phyloP scores from a whole-genome alignment of 2,888 invertebrate genomes.

The Rhimphoctona megacephalus region DNA sequence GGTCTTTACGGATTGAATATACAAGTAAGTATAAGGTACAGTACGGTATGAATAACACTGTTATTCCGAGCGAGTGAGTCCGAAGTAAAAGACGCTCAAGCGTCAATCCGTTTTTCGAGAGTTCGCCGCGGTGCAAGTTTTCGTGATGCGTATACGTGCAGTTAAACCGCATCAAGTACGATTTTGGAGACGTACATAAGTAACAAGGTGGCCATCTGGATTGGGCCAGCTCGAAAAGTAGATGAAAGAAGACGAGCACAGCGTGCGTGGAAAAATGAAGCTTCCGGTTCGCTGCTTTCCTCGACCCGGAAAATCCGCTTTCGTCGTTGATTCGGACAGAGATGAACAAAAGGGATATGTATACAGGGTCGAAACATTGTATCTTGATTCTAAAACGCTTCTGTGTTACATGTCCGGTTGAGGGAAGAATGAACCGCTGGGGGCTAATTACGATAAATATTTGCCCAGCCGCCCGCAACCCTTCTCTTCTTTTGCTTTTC shows the following conservation, averaged over 20 bases:
- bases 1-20: not conserved
- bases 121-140: constrained; percentile 7
- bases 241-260: constrained; percentile 11
- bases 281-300: constrained; percentile 74
- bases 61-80: constrained; percentile 81
- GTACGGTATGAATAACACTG: constrained; percentile 72
- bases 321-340: constrained; percentile 28
- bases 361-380: constrained; percentile 17
- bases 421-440: constrained; percentile 65
- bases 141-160: constrained; percentile 3
- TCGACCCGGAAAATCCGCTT: constrained; percentile 68
- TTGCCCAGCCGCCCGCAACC: constrained; percentile 83
- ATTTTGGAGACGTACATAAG: not conserved
- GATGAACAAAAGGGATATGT: not conserved
- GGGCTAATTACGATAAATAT: constrained; percentile 84
- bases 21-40: constrained; percentile 53
- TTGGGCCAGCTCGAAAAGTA: constrained; percentile 11
- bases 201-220: constrained; percentile 22
- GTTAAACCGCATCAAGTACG: not conserved
- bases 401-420: constrained; percentile 44
- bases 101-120: constrained; percentile 56
- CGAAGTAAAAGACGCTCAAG: constrained; percentile 50
- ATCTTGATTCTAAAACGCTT: constrained; percentile 11
- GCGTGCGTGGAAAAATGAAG: constrained; percentile 58
- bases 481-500: constrained; percentile 73